Percentiles rank a stretch among this genome's conserved stretches.
These are phyloP conservation scores for Diadema setosum DNA, from an alignment of 35 echinoderm and acorn worm genomes.

Conservation along the genomic window DNA sequence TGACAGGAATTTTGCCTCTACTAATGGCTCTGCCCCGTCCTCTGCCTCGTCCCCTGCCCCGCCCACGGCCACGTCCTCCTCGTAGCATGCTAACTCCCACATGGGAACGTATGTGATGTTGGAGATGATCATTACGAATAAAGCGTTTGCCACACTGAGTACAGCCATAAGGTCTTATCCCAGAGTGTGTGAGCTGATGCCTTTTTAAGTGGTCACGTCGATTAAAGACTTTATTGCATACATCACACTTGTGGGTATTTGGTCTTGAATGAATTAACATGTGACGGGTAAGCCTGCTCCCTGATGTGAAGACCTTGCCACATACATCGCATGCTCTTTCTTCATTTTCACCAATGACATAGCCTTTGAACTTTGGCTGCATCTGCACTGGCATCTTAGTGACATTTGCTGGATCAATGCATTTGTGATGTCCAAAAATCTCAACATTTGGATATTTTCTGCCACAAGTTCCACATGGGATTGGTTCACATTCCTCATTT, in stretches of 20 bases:
- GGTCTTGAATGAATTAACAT: constrained; percentile 17
- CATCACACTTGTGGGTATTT: constrained; percentile 16
- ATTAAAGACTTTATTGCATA: constrained; percentile 11
- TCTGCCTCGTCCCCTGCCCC: neutral
- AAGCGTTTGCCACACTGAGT: constrained; percentile 9
- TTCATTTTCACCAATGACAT: neutral
- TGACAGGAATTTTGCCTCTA: neutral
- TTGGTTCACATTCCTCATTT: neutral
- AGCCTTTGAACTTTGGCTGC: neutral
- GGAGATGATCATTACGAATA: constrained; percentile 12
- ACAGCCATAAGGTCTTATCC: constrained; percentile 14
- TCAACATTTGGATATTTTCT: constrained; percentile 17
- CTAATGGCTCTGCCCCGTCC: neutral
- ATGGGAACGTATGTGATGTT: constrained; percentile 17
- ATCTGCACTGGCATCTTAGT: neutral
- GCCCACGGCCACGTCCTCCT: no score
- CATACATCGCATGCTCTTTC: neutral
- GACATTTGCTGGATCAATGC: constrained; percentile 1
- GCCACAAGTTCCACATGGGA: constrained; percentile 2
- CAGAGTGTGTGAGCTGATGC: constrained; percentile 2
- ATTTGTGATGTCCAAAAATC: neutral
- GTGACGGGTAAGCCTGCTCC: neutral
- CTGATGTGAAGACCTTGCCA: neutral
- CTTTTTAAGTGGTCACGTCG: constrained; percentile 3
- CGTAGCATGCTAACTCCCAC: no score